phyloP scores from a whole-genome alignment of 2,888 invertebrate species.

The Plutella xylostella region DNA sequence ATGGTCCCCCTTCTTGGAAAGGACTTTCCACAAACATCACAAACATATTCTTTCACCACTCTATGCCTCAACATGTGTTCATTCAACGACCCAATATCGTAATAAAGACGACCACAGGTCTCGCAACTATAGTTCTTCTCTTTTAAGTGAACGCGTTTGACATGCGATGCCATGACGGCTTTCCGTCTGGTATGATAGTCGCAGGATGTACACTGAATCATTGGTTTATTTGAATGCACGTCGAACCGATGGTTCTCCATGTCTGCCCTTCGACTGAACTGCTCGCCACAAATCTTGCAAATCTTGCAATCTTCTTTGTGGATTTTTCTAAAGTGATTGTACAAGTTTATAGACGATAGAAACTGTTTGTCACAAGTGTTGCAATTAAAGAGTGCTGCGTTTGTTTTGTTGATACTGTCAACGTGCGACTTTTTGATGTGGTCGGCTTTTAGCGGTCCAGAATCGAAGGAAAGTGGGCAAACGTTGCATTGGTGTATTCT shows the following conservation, averaged over 20 bases:
- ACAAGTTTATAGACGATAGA: too few relatives aligned
- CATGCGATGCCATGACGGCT: neutral
- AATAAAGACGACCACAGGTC: conserved; percentile 24
- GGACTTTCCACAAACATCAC: conserved; percentile 28
- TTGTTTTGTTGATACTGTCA: too few relatives aligned
- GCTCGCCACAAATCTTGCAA: too few relatives aligned
- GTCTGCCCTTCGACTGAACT: neutral
- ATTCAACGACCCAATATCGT: neutral
- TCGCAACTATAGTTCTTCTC: conserved; percentile 26
- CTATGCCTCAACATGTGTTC: conserved; percentile 21
- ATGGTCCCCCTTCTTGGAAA: conserved; percentile 20
- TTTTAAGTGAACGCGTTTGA: conserved; percentile 21
- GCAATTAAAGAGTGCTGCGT: too few relatives aligned
- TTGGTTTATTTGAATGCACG: conserved; percentile 1
- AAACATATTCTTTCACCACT: conserved; percentile 23
- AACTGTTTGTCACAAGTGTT: too few relatives aligned
- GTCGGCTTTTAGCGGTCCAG: neutral
- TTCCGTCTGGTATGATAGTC: neutral
- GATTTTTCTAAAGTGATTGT: too few relatives aligned
- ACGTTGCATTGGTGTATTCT: neutral
- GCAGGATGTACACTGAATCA: neutral
- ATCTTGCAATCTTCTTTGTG: too few relatives aligned
- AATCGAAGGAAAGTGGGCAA: neutral
- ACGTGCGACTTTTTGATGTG: too few relatives aligned
- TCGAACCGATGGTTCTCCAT: conserved; percentile 2